A percentile compares a stretch with the other conserved stretches of the same genome.
These are phyloP conservation scores for Thalassophryne amazonica DNA, from an alignment of 2,797 vertebrate species.

Conservation along the genomic window DNA sequence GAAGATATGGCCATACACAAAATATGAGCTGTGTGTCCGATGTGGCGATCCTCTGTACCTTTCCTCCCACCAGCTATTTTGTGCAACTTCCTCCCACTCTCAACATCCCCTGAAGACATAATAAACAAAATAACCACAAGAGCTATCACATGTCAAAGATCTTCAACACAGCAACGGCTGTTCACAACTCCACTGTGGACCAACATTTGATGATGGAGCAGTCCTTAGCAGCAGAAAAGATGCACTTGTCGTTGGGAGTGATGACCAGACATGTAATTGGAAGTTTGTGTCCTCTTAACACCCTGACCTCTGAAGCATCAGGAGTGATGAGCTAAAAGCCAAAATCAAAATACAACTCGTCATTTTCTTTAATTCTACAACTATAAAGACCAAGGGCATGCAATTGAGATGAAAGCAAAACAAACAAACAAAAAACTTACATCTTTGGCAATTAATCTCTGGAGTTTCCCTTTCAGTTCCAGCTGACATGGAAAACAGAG, in stretches of 20 bases:
- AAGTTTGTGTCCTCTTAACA: constrained; percentile 91
- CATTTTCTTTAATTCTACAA: not conserved
- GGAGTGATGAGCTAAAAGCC: constrained; percentile 82
- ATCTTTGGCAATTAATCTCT: constrained; percentile 87
- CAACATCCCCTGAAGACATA: constrained; percentile 83
- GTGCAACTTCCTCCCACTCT: constrained; percentile 85
- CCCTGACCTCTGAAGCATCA: constrained; percentile 77
- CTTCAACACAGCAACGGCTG: not conserved
- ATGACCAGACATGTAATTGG: constrained; percentile 91
- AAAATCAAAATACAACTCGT: not conserved
- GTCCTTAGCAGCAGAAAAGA: constrained; percentile 94
- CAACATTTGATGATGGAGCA: constrained; percentile 95
- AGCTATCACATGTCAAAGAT: not conserved
- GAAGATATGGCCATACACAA: constrained; percentile 93
- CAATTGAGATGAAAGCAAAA: not conserved
- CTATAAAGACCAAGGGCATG: not conserved
- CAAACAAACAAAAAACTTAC: constrained; percentile 75
- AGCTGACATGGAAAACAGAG: constrained; percentile 73
- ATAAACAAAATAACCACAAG: not conserved
- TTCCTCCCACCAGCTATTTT: constrained; percentile 86
- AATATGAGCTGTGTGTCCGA: constrained; percentile 85
- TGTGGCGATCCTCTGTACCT: constrained; percentile 77
- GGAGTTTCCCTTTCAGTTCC: constrained; percentile 91
- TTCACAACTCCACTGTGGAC: constrained; percentile 30
- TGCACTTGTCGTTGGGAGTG: constrained; percentile 85